Base-by-base conservation (phyloP, 2,113 vertebrate genomes). In the Theropithecus gelada region DNA sequence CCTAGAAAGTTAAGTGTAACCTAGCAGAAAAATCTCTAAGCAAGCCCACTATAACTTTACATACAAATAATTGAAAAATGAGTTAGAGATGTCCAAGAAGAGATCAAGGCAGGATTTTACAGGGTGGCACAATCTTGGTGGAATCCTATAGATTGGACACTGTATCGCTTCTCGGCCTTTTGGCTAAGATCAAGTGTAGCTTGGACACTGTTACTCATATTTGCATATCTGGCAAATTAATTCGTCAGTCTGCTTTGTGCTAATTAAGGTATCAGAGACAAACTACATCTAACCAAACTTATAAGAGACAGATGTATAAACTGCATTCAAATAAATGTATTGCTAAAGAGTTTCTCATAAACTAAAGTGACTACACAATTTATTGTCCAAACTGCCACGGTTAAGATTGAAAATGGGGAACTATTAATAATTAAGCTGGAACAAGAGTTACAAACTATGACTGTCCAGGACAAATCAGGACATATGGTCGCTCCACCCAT, bases 381-480 rank as follows among this genome's bases (percentile, higher is more conserved):
- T 93, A 96, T 72, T 96, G 30, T 76, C 27, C 27, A 90, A 88
- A 94, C 6, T 85, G 66, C 93, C 64, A 90, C 13, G 86, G 96
- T 83, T 83, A 96, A 90, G 68, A 92, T 92, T 45, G 18, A 57
- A 89, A 81, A 78, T n/a, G 1, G 25, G 4, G 35, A 57, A 70
- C 35, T 96, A 30, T 94, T 78, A 57, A 73, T 84, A 98, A 75
- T 91, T 97, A 94, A 88, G 7, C 43, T 66, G 13, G 17, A n/a
- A n/a, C 35, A 93, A 90, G 43, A 88, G 38, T 50, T 88, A 73
- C 59, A 93, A 93, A 92, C 57, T 61, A 2, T 90, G 52, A 59
- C 43, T 57, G 35, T 70, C 23, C 10, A 90, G 32, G 72, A 90
- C 48, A 92, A 97, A 97, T 52, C 25, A 66, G 48, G 59, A 87